Evolutionary conservation across 2,888 invertebrate genomes (phyloP).

Genomic region (Platycheirus rosarum): DNA sequence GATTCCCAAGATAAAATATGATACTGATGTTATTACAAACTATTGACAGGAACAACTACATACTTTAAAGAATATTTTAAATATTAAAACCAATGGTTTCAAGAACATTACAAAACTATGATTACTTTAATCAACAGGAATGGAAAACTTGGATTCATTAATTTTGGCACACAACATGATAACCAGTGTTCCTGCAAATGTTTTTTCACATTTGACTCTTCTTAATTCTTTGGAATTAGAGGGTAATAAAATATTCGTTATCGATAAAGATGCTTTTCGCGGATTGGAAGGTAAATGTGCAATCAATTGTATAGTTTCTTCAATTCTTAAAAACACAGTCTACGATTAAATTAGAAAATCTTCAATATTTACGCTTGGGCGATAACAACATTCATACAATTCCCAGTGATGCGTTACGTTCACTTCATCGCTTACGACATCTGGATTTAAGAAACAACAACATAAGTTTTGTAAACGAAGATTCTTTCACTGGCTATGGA

Average conservation of each 20-base stretch:
- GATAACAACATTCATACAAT: conserved; percentile 94
- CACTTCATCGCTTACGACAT: conserved; percentile 93
- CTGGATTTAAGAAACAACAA: conserved; percentile 94
- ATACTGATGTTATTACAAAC: too few species aligned
- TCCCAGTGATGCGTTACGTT: conserved; percentile 92
- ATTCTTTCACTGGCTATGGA: conserved; percentile 94
- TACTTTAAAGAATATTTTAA: too few species aligned
- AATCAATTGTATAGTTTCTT: too few species aligned
- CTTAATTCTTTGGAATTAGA: conserved; percentile 94
- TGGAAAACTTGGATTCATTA: conserved; percentile 91
- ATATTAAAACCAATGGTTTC: too few species aligned
- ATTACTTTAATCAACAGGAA: conserved; percentile 83
- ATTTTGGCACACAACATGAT: conserved; percentile 94
- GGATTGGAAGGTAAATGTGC: conserved; percentile 90
- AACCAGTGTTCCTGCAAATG: conserved; percentile 89
- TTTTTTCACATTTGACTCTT: conserved; percentile 91
- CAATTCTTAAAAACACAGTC: too few species aligned
- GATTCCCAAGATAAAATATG: too few species aligned
- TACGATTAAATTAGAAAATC: conserved; percentile 86
- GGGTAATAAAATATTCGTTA: conserved; percentile 90
- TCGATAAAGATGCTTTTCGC: conserved; percentile 93
- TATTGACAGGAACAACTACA: too few species aligned
- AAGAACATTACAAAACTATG: background rate
- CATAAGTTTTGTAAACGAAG: conserved; percentile 91
- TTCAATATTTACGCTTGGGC: conserved; percentile 94